These are phyloP conservation scores for Drosophila phalerata DNA, from an alignment of 2,888 invertebrate genomes.

Conservation along the genomic window DNA sequence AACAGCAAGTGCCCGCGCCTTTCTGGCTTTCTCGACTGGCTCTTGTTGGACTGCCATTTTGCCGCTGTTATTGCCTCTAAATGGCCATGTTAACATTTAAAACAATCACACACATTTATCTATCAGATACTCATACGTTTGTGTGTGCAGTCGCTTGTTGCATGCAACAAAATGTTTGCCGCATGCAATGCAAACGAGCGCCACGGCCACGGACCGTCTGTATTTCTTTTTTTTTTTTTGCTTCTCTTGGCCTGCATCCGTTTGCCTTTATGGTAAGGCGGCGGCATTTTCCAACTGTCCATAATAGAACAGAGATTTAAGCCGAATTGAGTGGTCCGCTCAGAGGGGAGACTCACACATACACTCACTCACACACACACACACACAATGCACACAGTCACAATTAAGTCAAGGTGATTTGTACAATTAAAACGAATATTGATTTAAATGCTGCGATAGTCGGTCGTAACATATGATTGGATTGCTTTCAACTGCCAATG, in stretches of 20 bases:
- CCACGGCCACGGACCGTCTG: constrained; percentile 59
- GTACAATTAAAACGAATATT: constrained; percentile 79
- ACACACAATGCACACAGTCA: constrained; percentile 28
- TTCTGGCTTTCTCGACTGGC: constrained; percentile 63
- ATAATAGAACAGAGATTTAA: constrained; percentile 71
- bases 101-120: constrained; percentile 77
- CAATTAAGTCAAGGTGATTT: constrained; percentile 80
- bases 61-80: constrained; percentile 81
- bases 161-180: constrained; percentile 68
- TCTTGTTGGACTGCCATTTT: constrained; percentile 72
- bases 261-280: constrained; percentile 54
- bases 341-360: constrained; percentile 30
- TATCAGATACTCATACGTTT: constrained; percentile 35
- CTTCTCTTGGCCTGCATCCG: constrained; percentile 48
- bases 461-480: constrained; percentile 50
- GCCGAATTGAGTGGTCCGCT: constrained; percentile 66
- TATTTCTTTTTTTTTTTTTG: constrained; percentile 25
- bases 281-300: constrained; percentile 55
- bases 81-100: constrained; percentile 82
- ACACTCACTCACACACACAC: constrained; percentile 22
- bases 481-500: constrained; percentile 45
- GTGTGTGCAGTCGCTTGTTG: constrained; percentile 45
- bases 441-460: constrained; percentile 71
- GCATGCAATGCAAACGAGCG: constrained; percentile 67
- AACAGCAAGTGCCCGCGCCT: constrained; percentile 78